A percentile compares a stretch with the other conserved stretches of the same genome.
phyloP scores from a whole-genome alignment of 2,797 vertebrate species.

The Buceros bicornis region DNA sequence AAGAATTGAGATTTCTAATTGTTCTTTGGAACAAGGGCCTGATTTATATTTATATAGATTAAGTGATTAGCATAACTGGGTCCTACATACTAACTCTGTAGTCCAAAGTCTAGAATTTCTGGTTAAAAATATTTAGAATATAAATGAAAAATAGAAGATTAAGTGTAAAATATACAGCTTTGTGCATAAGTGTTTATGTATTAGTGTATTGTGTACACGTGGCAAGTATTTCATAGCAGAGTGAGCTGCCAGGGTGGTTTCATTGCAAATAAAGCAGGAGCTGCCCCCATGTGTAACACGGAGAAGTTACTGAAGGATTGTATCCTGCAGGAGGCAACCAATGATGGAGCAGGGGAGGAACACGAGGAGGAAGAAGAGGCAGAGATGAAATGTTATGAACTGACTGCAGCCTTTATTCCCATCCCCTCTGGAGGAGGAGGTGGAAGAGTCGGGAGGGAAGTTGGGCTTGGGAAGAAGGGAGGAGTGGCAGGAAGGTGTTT shows the following conservation, averaged over 20 bases:
- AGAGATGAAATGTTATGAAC: accelerated
- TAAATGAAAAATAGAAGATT: neutral
- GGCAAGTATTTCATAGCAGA: neutral
- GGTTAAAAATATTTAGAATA: neutral
- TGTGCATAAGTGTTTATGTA: neutral
- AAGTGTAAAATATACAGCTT: neutral
- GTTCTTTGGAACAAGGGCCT: neutral
- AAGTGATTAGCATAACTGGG: neutral
- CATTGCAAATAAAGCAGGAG: neutral
- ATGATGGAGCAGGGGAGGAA: neutral
- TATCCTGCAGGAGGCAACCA: accelerated
- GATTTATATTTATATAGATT: neutral
- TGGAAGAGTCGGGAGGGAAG: neutral
- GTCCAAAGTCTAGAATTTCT: neutral
- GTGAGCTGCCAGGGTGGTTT: neutral
- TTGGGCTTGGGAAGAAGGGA: neutral
- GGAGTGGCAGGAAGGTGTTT: neutral
- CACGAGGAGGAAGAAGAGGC: neutral
- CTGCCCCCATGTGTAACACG: accelerated
- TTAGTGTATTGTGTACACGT: accelerated
- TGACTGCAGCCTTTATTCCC: accelerated
- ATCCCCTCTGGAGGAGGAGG: accelerated
- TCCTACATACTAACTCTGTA: neutral
- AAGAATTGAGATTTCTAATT: neutral
- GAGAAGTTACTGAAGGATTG: neutral